Conservation (phyloP, 2,888 invertebrate species). For the Lobophora halterata region DNA sequence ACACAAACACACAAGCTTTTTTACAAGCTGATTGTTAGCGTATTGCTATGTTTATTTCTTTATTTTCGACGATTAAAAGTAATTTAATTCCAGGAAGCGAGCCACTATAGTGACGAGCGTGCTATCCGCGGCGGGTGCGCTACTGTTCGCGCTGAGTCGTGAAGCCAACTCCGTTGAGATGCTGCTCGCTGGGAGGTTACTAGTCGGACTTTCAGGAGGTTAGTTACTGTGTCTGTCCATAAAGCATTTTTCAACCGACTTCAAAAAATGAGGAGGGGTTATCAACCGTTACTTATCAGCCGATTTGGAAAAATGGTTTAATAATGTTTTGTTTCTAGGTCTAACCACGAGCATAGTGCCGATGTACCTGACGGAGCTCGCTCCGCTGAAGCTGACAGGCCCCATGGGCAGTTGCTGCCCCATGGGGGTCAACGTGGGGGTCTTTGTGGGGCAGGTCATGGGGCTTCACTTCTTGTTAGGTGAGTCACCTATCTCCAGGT, state of each 20-base stretch:
- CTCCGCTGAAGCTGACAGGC: slow-evolving; percentile 89
- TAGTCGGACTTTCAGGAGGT: slow-evolving; percentile 89
- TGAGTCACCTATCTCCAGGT: slow-evolving; percentile 80
- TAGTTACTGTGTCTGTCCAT: no score
- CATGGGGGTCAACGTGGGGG: slow-evolving; percentile 89
- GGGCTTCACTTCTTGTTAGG: slow-evolving; percentile 84
- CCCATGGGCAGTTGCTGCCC: slow-evolving; percentile 92
- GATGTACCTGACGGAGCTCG: slow-evolving; percentile 94
- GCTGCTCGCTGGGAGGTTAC: slow-evolving; percentile 87
- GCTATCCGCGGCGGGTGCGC: slow-evolving; percentile 84
- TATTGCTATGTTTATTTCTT: background rate
- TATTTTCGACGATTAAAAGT: slow-evolving; percentile 2
- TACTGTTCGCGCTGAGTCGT: slow-evolving; percentile 85
- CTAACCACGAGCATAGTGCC: slow-evolving; percentile 93
- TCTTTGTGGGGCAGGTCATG: slow-evolving; percentile 86
- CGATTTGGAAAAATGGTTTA: no score
- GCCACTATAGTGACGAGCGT: slow-evolving; percentile 86
- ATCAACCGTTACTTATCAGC: no score
- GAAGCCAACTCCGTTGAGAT: slow-evolving; percentile 87
- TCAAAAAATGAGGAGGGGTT: no score
- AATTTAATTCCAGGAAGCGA: slow-evolving; percentile 80
- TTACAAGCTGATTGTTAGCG: no score
- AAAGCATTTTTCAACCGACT: no score
- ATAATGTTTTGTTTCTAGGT: slow-evolving; percentile 79
- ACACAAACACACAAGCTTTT: no score